Conservation (phyloP, 1,140 invertebrate species). For the Pseudomyrmex flavicornis region DNA sequence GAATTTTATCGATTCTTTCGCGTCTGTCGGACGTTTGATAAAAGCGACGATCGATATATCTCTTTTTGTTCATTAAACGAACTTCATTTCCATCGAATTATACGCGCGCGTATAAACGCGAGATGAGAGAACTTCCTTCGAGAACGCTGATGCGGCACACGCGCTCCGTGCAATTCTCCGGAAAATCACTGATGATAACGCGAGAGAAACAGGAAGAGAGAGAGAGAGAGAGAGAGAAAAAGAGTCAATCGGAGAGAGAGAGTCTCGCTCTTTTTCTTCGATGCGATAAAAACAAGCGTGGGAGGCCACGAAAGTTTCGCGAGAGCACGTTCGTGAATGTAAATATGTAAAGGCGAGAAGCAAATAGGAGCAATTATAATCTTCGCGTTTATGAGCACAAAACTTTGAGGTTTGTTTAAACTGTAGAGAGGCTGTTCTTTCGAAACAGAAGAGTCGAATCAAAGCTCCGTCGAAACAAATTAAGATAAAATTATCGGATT, state of each 20-base stretch:
- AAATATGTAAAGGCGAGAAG: constrained; percentile 28
- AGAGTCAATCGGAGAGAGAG: neutral
- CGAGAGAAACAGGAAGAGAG: no score
- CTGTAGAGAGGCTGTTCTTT: neutral
- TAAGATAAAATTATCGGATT: neutral
- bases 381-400: neutral
- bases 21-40: neutral
- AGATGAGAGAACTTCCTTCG: neutral
- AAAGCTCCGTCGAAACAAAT: no score
- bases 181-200: neutral
- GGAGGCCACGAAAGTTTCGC: constrained; percentile 13
- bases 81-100: neutral
- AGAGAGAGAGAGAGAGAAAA: no score
- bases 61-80: neutral
- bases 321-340: constrained; percentile 14
- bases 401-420: constrained; percentile 31
- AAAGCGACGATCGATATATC: neutral
- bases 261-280: neutral
- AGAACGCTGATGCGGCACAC: neutral
- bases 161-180: neutral
- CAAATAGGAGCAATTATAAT: constrained; percentile 52
- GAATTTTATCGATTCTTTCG: neutral
- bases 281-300: constrained; percentile 22
- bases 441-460: no score
- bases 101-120: neutral